Percentiles rank a stretch among this genome's conserved stretches.
Evolutionary conservation across 1,140 invertebrate genomes (phyloP).

Genomic region (Pinna nobilis): DNA sequence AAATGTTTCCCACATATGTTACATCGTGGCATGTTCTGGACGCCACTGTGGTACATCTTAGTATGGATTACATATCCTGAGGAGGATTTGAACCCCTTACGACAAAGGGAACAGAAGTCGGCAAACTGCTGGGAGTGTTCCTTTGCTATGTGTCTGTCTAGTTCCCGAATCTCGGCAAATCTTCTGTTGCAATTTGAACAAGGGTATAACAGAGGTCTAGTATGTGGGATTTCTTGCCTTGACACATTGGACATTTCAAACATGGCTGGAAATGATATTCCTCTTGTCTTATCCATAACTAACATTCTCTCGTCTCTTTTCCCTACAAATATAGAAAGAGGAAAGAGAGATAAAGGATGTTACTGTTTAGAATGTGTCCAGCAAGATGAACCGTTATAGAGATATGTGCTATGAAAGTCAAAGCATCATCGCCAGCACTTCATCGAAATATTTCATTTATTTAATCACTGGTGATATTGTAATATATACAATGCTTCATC

Average conservation of each 20-base stretch:
- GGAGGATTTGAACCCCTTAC: constrained; percentile 7
- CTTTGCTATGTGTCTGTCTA: neutral
- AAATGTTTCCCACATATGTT: constrained; percentile 17
- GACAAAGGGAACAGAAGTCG: neutral
- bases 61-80: constrained; percentile 15
- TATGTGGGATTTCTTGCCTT: no score
- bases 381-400: no score
- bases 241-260: neutral
- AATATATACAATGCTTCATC: no score
- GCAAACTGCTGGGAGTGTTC: neutral
- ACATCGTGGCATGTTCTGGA: neutral
- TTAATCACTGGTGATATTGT: no score
- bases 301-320: neutral
- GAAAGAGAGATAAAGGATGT: no score
- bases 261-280: neutral
- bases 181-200: no score
- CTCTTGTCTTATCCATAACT: neutral
- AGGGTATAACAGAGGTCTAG: no score
- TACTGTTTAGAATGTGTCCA: no score
- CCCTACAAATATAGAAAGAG: no score
- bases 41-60: constrained; percentile 10
- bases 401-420: no score
- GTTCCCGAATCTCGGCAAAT: neutral
- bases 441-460: no score
- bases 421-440: no score